Evolutionary conservation across 2,888 invertebrate genomes (phyloP), one percentile per base, ranked within the genome.

Genomic region (Morpho helenor): DNA sequence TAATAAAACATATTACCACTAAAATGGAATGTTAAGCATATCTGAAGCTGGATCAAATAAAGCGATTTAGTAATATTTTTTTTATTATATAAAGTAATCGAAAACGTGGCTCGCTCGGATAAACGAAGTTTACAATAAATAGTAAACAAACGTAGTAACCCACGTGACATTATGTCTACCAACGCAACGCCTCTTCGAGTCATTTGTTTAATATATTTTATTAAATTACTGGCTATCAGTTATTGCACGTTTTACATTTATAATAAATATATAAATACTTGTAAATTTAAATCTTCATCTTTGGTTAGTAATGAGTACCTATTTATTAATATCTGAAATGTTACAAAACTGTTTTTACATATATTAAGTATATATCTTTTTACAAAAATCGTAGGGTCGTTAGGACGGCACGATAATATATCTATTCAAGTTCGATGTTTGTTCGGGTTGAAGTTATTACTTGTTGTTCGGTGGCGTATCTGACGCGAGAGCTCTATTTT

Each of bases 161-260:
- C 73, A 72, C 76, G 68, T 68, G 73, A 75, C 75, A 73, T 63
- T 62, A 70, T 68, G 77, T 72, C 77, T 75, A 76, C 74, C 80
- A 76, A 80, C 82, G 78, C 80, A 76, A 80, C 82, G 78, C 76
- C 84, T 84, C 84, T 84, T 78, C 84, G 82, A 86, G 84, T 83
- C 83, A 85, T 82, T 81, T 77, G 72, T 78, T 84, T 84, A 85
- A 84, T 87, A 85, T 85, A 84, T 86, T 87, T 85, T 77, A 82
- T 83, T 87, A 87, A 86, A 86, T 90, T 89, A 89, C 83, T 79
- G 84, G 75, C 89, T 91, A 91, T 90, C 85, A 88, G 80, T 91
- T 91, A 91, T 91, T 91, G 91, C 91, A 91, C 91, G 83, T 87
- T 90, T 91, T 90, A 89, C 83, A 88, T 87, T 87, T 86, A 88